These are phyloP conservation scores for Kryptolebias marmoratus DNA, from an alignment of 2,113 vertebrate species.

Conservation along the genomic window DNA sequence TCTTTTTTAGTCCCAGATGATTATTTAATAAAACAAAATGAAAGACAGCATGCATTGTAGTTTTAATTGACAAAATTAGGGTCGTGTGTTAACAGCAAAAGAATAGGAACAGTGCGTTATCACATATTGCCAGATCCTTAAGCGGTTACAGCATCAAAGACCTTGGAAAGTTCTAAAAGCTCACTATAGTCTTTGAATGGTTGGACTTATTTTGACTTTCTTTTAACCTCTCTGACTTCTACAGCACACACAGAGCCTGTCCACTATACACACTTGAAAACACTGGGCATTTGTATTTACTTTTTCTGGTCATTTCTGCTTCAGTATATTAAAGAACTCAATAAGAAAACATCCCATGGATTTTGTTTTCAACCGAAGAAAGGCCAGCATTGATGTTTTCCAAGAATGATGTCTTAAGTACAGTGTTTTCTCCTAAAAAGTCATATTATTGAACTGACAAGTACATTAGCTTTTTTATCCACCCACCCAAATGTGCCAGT, in stretches of 20 bases:
- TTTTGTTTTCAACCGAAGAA: background rate
- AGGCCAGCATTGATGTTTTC: background rate
- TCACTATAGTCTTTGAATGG: slow-evolving; percentile 54
- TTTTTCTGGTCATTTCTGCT: slow-evolving; percentile 9
- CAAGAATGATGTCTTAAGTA: background rate
- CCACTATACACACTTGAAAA: slow-evolving; percentile 23
- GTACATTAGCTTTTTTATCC: background rate
- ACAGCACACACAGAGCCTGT: slow-evolving; percentile 43
- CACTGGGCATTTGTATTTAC: slow-evolving; percentile 22
- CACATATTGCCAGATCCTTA: slow-evolving; percentile 63
- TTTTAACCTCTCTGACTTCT: slow-evolving; percentile 49
- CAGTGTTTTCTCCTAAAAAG: background rate
- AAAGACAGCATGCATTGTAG: slow-evolving; percentile 30
- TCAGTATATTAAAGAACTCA: slow-evolving; percentile 2
- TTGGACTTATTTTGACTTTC: slow-evolving; percentile 57
- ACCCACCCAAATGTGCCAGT: background rate
- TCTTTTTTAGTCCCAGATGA: background rate
- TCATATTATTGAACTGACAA: background rate
- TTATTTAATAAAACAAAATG: slow-evolving; percentile 25
- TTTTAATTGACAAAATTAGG: slow-evolving; percentile 18
- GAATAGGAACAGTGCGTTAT: slow-evolving; percentile 50
- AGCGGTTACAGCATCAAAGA: slow-evolving; percentile 50
- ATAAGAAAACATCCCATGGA: background rate
- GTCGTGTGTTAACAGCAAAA: slow-evolving; percentile 38
- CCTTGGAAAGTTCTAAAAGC: slow-evolving; percentile 60